These are phyloP conservation scores for Propsilocerus akamusi DNA, from an alignment of 1,140 invertebrate genomes.

Conservation along the genomic window DNA sequence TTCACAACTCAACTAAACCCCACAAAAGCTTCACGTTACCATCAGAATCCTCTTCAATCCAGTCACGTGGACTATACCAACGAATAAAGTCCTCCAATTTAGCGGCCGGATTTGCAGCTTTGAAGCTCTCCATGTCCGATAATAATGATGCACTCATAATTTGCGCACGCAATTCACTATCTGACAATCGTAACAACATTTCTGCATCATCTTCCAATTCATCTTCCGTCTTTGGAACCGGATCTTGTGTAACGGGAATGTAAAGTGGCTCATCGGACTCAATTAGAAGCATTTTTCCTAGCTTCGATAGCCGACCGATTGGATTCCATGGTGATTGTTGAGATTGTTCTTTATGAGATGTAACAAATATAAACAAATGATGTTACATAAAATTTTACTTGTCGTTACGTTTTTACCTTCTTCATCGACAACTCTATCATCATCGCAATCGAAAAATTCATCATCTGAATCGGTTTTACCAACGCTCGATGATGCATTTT, in stretches of 20 bases:
- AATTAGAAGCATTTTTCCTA: conserved; percentile 44
- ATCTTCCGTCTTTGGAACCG: conserved; percentile 93
- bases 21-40: conserved; percentile 14
- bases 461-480: conserved; percentile 37
- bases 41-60: conserved; percentile 50
- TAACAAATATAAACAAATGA: conserved; percentile 9
- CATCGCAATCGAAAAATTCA: conserved; percentile 73
- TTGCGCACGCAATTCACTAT: conserved; percentile 65
- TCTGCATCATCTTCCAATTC: conserved; percentile 86
- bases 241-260: conserved; percentile 83
- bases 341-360: conserved; percentile 14
- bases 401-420: conserved; percentile 12
- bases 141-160: conserved; percentile 90
- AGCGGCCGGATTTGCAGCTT: conserved; percentile 89
- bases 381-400: background rate
- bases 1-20: conserved; percentile 5
- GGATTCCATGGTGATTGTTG: conserved; percentile 45
- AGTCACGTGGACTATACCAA: conserved; percentile 95
- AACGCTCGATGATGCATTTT: conserved; percentile 3
- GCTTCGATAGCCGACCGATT: conserved; percentile 47
- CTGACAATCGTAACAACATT: conserved; percentile 65
- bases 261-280: conserved; percentile 55
- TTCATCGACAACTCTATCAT: conserved; percentile 32
- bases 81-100: conserved; percentile 91
- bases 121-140: conserved; percentile 98